Evolutionary conservation across 2,888 invertebrate species (phyloP), one percentile per base, ranked within the genome.

Genomic region (Invenusta paracnida): DNA sequence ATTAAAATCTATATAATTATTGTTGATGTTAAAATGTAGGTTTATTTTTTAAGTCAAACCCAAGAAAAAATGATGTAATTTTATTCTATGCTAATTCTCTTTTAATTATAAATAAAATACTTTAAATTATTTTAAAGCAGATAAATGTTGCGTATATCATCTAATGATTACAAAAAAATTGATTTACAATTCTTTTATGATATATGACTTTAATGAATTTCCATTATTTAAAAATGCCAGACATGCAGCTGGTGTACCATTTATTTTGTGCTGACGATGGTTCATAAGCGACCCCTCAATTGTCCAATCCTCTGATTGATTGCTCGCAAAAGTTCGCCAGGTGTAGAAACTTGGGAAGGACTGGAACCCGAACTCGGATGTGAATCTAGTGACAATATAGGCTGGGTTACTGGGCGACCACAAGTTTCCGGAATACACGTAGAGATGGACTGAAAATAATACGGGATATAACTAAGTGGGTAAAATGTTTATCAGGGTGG

Each of bases 351-450:
- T 94, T 0, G 98, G 97, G 88, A 95, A 92, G 0, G 97, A 95
- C 91, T 98, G 98, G 88, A 95, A 95, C 0, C 99, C 99, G 90
- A 96, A 99, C 91, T 99, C 99, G 0, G 98, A 97, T 0, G 95
- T 94, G 91, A 98, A 98, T 89, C 98, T 93, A 0, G 96, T 94
- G 17, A 93, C 93, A 0, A 95, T 95, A 90, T 94, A 96, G 90
- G 94, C 97, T n/a, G n/a, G n/a, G 1, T 93, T 94, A 86, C 93
- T 93, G 83, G 94, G 93, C 89, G 95, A 92, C 96, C 96, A 98
- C 85, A 94, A 94, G 89, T 98, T 94, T 29, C 92, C 92, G 0
- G 94, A 85, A 89, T 97, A 96, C 89, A 96, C 95, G 91, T 99
- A 98, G 90, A 94, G 96, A 90, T 98, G 98, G 82, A 91, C 92